Evolutionary conservation across 2,888 invertebrate species (phyloP).

Genomic region (Cosmia pyralina): DNA sequence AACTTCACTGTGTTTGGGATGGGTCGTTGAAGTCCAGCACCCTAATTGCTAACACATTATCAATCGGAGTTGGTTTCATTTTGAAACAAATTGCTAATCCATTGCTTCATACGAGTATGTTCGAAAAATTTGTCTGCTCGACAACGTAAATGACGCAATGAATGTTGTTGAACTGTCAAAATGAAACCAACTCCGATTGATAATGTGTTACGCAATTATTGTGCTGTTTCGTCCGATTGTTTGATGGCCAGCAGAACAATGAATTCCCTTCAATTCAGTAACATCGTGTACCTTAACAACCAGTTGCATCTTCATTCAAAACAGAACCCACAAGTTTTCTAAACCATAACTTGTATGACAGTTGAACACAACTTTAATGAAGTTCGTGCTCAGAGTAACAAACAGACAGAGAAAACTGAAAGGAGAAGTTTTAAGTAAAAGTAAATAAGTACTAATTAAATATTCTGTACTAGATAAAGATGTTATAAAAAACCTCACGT

Average conservation of each 20-base stretch:
- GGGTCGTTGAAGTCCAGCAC: too few species aligned
- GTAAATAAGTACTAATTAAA: constrained; percentile 36
- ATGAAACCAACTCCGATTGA: too few species aligned
- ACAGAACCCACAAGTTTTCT: constrained; percentile 31
- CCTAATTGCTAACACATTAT: too few species aligned
- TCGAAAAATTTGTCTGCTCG: too few species aligned
- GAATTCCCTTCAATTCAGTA: background rate
- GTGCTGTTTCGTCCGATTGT: too few species aligned
- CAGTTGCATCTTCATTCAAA: constrained; percentile 15
- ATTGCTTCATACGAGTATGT: too few species aligned
- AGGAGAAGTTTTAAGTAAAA: constrained; percentile 31
- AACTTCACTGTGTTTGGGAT: background rate
- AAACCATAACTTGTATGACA: constrained; percentile 51
- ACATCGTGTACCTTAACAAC: background rate
- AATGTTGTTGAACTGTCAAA: too few species aligned
- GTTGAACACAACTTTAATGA: constrained; percentile 35
- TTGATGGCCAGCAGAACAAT: constrained; percentile 2
- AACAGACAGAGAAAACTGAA: constrained; percentile 44
- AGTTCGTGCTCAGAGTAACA: constrained; percentile 27
- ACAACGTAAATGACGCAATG: too few species aligned
- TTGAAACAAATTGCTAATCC: too few species aligned
- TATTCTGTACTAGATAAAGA: constrained; percentile 34
- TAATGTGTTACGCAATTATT: too few species aligned
- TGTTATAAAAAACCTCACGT: constrained; percentile 30
- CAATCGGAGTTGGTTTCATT: too few species aligned